These are phyloP conservation scores for Ooceraea biroi DNA, from an alignment of 1,140 invertebrate species.

Conservation along the genomic window DNA sequence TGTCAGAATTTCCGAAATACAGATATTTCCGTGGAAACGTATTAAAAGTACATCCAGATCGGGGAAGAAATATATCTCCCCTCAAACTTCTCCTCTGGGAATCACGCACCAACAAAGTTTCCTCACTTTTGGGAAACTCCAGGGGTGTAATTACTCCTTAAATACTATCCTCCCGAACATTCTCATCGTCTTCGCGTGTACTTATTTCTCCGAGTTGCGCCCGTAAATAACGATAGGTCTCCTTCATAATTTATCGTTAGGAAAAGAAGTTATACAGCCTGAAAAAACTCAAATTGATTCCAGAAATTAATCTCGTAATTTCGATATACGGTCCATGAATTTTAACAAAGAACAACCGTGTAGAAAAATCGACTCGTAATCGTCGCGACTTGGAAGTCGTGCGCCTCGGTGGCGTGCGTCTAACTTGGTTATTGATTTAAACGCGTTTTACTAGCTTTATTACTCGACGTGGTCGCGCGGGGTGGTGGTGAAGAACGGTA, in stretches of 20 bases:
- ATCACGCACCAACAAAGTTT: slow-evolving; percentile 35
- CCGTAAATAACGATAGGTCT: not conserved
- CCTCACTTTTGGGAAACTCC: slow-evolving; percentile 22
- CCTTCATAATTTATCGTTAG: not conserved
- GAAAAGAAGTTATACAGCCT: not conserved
- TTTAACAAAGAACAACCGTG: not conserved
- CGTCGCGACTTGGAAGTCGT: not conserved
- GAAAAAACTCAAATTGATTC: not conserved
- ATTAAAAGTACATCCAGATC: slow-evolving; percentile 33
- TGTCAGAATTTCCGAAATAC: not conserved
- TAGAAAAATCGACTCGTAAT: not conserved
- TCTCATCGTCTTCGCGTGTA: slow-evolving; percentile 7
- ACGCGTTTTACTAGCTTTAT: slow-evolving; percentile 64
- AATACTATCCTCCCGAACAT: slow-evolving; percentile 14
- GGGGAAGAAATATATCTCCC: not conserved
- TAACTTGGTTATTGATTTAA: slow-evolving; percentile 66
- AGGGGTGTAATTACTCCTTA: slow-evolving; percentile 30
- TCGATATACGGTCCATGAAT: not conserved
- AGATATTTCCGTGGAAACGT: slow-evolving; percentile 3
- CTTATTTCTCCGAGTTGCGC: slow-evolving; percentile 10
- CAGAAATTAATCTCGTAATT: not conserved
- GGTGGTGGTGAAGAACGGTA: not conserved
- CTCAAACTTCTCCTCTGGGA: slow-evolving; percentile 16
- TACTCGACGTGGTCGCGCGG: slow-evolving; percentile 44
- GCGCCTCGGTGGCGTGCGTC: slow-evolving; percentile 3